Conservation (phyloP, 2,113 vertebrate species). For the Tapirus terrestris region DNA sequence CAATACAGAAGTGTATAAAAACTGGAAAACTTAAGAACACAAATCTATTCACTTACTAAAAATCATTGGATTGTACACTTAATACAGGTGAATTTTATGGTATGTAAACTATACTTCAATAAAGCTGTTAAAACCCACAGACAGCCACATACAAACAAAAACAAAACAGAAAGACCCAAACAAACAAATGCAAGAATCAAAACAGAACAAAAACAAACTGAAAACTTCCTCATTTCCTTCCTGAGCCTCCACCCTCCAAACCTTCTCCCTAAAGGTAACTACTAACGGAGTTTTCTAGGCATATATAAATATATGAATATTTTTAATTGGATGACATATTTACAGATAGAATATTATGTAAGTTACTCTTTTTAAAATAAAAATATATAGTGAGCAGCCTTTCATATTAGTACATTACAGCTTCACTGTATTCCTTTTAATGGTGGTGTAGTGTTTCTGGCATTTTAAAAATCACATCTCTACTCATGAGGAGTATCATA, state of each 20-base stretch:
- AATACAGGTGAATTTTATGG: not conserved
- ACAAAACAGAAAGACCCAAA: not conserved
- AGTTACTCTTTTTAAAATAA: constrained; percentile 21
- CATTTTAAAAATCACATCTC: constrained; percentile 21
- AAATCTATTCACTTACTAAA: constrained; percentile 11
- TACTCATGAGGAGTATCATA: not conserved
- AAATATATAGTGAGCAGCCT: not conserved
- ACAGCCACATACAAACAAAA: not conserved
- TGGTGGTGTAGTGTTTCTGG: not conserved
- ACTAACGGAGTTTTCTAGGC: not conserved
- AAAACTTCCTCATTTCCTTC: constrained; percentile 21
- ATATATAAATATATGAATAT: not conserved
- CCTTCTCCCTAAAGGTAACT: not conserved
- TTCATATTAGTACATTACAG: not conserved
- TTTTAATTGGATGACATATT: not conserved
- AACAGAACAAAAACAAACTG: not conserved
- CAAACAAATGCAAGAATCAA: not conserved
- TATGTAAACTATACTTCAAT: not conserved
- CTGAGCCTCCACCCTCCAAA: not conserved
- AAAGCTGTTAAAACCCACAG: not conserved
- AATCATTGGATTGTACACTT: not conserved
- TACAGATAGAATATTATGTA: not conserved
- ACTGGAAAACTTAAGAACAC: not conserved
- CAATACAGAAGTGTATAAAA: not conserved
- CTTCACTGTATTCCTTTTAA: not conserved